Evolutionary conservation across 2,113 vertebrate genomes (phyloP).

Genomic region (Larimichthys polyactis): DNA sequence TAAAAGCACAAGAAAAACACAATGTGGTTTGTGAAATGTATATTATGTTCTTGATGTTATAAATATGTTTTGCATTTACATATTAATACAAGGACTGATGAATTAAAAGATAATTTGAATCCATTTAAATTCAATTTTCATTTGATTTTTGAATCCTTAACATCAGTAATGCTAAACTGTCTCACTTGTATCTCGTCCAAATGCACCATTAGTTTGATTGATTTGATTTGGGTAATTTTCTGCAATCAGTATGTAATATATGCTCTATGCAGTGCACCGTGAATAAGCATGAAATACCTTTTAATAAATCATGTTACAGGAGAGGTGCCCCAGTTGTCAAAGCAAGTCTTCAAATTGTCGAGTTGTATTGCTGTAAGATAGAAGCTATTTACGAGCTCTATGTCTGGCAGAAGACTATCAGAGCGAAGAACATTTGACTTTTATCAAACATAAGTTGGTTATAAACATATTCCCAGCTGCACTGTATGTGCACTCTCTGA

Average conservation of each 20-base stretch:
- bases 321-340: conserved; percentile 17
- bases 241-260: conserved; percentile 26
- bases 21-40: not conserved
- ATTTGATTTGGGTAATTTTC: conserved; percentile 4
- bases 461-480: conserved; percentile 15
- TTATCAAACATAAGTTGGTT: conserved; percentile 50
- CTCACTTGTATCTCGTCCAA: not conserved
- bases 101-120: not conserved
- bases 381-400: conserved; percentile 32
- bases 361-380: conserved; percentile 34
- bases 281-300: conserved; percentile 40
- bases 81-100: not conserved
- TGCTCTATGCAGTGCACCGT: conserved; percentile 5
- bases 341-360: not conserved
- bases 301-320: conserved; percentile 36
- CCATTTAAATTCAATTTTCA: not conserved
- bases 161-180: not conserved
- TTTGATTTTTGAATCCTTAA: not conserved
- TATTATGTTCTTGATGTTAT: no score
- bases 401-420: not conserved
- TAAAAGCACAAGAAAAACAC: no score
- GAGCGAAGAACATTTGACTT: conserved; percentile 22
- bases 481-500: conserved; percentile 10
- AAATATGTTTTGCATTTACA: not conserved
- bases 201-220: conserved; percentile 15